phyloP scores from a whole-genome alignment of 2,113 vertebrate genomes.

The Dicaeum eximium region DNA sequence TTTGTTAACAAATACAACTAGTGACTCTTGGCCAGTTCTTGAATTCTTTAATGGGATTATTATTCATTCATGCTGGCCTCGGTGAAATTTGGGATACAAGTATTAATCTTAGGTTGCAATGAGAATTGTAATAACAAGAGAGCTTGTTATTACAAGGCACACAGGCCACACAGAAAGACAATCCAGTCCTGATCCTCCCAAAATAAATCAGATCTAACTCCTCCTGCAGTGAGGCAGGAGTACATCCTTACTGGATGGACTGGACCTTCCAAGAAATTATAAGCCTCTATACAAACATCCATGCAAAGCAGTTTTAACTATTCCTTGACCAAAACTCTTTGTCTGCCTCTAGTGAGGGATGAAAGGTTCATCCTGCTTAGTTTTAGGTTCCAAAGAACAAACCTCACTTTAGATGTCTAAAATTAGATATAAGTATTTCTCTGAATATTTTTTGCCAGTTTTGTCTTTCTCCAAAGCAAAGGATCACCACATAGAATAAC shows the following conservation, averaged over 20 bases:
- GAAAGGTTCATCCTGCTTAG: neutral
- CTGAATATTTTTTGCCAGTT: neutral
- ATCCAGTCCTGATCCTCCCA: neutral
- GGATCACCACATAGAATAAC: neutral
- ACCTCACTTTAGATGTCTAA: neutral
- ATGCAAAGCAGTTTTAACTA: neutral
- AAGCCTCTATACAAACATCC: neutral
- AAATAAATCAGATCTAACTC: slow-evolving; percentile 4
- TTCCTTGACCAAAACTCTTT: neutral
- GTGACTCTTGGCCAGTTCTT: slow-evolving; percentile 28
- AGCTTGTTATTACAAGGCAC: slow-evolving; percentile 19
- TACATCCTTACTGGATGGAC: neutral
- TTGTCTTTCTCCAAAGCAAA: neutral
- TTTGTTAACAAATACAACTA: slow-evolving; percentile 24
- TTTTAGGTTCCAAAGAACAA: neutral
- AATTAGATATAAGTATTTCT: neutral
- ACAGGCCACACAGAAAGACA: slow-evolving; percentile 45
- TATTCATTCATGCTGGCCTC: slow-evolving; percentile 15
- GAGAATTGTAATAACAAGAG: slow-evolving; percentile 36
- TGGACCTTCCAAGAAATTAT: slow-evolving; percentile 13
- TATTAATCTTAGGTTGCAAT: neutral
- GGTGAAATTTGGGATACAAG: slow-evolving; percentile 14
- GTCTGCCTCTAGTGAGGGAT: neutral
- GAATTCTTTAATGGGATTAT: slow-evolving; percentile 33
- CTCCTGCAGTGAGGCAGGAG: neutral